Conservation (phyloP, 2,797 vertebrate genomes). For the Pipistrellus kuhlii region DNA sequence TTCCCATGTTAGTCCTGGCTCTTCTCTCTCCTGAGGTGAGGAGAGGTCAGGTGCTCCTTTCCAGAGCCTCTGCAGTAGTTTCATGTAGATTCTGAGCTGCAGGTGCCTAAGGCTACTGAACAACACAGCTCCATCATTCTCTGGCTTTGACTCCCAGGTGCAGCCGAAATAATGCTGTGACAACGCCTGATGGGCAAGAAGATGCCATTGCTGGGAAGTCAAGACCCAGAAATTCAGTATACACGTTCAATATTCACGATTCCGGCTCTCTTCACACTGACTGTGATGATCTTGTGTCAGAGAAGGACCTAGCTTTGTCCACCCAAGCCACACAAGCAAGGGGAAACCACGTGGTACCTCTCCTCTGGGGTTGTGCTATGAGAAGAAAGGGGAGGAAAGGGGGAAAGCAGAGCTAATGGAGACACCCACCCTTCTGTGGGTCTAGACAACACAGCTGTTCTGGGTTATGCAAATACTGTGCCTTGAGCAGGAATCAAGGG, state of each 20-base stretch:
- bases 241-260: background rate
- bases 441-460: background rate
- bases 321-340: background rate
- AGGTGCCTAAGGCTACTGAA: background rate
- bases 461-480: background rate
- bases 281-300: background rate
- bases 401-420: background rate
- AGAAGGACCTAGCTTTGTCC: background rate
- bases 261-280: background rate
- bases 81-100: background rate
- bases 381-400: background rate
- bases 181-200: background rate
- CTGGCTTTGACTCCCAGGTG: background rate
- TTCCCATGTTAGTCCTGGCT: background rate
- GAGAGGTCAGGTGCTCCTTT: constrained; percentile 61
- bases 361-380: background rate
- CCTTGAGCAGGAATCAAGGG: background rate
- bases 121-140: background rate
- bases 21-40: constrained; percentile 29
- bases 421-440: background rate
- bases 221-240: constrained; percentile 21
- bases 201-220: background rate
- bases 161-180: background rate
- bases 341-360: background rate
- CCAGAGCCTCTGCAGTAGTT: background rate